Percentiles rank a stretch among this genome's conserved stretches.
Conservation (phyloP, 37 sponge, comb jelly and placozoan genomes). For the Petrosia ficiformis region DNA sequence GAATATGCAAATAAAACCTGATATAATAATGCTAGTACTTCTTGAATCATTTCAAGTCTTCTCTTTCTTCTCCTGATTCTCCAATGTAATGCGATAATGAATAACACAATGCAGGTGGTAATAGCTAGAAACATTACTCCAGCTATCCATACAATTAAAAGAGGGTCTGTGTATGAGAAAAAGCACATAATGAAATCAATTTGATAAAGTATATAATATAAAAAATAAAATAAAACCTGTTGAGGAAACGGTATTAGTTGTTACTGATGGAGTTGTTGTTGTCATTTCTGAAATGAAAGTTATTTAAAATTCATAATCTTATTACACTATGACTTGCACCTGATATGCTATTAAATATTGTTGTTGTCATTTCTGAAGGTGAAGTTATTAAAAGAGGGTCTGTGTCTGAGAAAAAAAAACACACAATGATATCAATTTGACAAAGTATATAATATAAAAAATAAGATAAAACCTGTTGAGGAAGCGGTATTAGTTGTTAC, state of each 20-base stretch:
- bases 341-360: too few relatives aligned
- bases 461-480: background rate
- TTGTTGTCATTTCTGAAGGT: too few relatives aligned
- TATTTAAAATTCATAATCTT: too few relatives aligned
- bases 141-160: too few relatives aligned
- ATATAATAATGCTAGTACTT: background rate
- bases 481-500: background rate
- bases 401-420: background rate
- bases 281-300: too few relatives aligned
- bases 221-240: background rate
- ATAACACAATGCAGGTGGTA: too few relatives aligned
- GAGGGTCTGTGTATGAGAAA: too few relatives aligned
- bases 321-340: too few relatives aligned
- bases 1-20: background rate
- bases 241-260: background rate
- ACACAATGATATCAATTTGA: background rate
- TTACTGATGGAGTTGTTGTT: background rate
- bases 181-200: background rate
- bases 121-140: too few relatives aligned
- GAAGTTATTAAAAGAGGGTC: too few relatives aligned
- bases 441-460: too few relatives aligned
- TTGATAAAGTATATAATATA: background rate
- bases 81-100: background rate
- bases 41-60: conserved; percentile 3
- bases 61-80: background rate